Evolutionary conservation across 2,113 vertebrate species (phyloP).

Genomic region (Grallaria varia): DNA sequence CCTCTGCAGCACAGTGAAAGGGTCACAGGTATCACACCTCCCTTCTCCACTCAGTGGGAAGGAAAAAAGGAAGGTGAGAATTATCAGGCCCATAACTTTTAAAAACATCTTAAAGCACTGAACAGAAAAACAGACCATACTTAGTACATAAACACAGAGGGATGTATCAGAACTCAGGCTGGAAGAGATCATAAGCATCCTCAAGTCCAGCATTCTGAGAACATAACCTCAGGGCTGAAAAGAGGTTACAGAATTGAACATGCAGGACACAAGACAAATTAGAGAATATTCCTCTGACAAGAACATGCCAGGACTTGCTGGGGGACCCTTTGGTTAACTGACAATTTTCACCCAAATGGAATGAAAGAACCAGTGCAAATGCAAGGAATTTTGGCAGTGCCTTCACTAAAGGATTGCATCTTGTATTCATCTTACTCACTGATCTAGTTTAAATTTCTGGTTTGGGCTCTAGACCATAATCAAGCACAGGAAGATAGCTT

Average conservation of each 20-base stretch:
- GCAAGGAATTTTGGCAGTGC: background rate
- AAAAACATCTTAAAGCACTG: background rate
- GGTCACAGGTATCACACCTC: accelerated
- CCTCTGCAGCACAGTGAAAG: background rate
- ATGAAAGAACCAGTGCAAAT: background rate
- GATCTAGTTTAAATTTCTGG: background rate
- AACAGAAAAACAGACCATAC: background rate
- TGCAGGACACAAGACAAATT: background rate
- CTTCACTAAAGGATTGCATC: background rate
- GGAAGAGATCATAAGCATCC: background rate
- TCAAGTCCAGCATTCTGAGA: background rate
- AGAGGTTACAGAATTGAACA: background rate
- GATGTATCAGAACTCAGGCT: background rate
- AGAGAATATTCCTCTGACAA: background rate
- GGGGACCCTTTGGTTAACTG: background rate
- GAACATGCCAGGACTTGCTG: background rate
- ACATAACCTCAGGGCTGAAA: background rate
- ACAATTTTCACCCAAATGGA: background rate
- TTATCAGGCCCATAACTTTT: background rate
- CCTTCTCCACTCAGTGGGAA: background rate
- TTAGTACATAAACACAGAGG: background rate
- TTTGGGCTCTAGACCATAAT: background rate
- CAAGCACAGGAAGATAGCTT: background rate
- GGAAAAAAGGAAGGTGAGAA: background rate
- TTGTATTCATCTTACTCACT: background rate